Conservation (phyloP, 2,797 vertebrate species). For the Morus bassanus region DNA sequence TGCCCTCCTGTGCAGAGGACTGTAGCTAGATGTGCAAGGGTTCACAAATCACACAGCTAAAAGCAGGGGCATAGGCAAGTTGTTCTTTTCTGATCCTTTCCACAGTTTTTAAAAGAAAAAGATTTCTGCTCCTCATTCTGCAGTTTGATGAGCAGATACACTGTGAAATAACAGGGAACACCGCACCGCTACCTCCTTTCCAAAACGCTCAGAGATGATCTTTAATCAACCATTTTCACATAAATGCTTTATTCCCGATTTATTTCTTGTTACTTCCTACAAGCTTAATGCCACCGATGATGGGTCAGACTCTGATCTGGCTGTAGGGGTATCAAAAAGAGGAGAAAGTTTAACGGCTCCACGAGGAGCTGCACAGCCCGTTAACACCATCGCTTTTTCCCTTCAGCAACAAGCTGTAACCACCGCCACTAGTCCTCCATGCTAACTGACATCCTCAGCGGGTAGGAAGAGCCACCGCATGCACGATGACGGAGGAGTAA, state of each 20-base stretch:
- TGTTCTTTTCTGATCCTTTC: not conserved
- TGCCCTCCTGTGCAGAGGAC: not conserved
- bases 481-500: rapidly evolving
- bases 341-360: not conserved
- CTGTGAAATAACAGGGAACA: rapidly evolving
- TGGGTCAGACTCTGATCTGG: rapidly evolving
- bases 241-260: rapidly evolving
- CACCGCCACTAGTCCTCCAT: rapidly evolving
- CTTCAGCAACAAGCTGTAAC: not conserved
- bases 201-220: not conserved
- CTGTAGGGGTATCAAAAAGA: not conserved
- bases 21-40: rapidly evolving
- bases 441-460: not conserved
- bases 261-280: not conserved
- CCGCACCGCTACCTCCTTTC: rapidly evolving
- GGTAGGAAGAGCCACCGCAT: rapidly evolving
- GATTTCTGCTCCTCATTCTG: rapidly evolving
- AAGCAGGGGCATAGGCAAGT: rapidly evolving
- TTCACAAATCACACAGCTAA: rapidly evolving
- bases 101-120: not conserved
- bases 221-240: too few species aligned
- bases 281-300: not conserved
- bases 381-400: rapidly evolving
- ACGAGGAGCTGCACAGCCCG: rapidly evolving
- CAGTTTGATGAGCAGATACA: not conserved